Conservation (phyloP, 2,888 invertebrate genomes). For the Eupithecia subfuscata region DNA sequence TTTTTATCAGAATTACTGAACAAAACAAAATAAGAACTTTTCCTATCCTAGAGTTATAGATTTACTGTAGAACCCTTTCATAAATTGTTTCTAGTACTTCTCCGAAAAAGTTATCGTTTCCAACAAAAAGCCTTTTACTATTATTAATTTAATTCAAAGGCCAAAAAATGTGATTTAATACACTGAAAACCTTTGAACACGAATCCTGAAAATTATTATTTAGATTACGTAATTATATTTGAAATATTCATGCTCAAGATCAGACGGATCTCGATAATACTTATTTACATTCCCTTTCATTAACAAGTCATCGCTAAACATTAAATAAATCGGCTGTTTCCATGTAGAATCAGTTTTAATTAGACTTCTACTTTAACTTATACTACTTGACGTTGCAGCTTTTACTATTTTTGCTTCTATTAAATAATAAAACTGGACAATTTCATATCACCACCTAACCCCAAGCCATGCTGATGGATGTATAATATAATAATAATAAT, state of each 20-base stretch:
- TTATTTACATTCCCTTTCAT: conserved; percentile 28
- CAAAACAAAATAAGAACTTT: neutral
- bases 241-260: conserved; percentile 27
- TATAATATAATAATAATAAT: too few species aligned
- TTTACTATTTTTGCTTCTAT: neutral
- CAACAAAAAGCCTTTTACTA: neutral
- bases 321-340: neutral
- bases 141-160: neutral
- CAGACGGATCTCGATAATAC: conserved; percentile 25
- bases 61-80: neutral
- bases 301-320: conserved; percentile 13
- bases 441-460: too few species aligned
- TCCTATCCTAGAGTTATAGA: neutral
- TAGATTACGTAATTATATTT: conserved; percentile 31
- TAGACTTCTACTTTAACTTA: neutral
- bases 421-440: neutral
- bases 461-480: neutral
- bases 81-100: neutral
- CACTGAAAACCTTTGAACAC: conserved; percentile 28
- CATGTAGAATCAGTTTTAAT: neutral
- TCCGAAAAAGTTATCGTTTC: neutral
- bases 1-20: neutral
- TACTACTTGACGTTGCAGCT: neutral
- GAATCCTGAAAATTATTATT: conserved; percentile 30
- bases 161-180: conserved; percentile 26